Percentiles rank a stretch among this genome's conserved stretches.
Conservation (phyloP, 1,140 invertebrate genomes). For the Drosophila pandora region DNA sequence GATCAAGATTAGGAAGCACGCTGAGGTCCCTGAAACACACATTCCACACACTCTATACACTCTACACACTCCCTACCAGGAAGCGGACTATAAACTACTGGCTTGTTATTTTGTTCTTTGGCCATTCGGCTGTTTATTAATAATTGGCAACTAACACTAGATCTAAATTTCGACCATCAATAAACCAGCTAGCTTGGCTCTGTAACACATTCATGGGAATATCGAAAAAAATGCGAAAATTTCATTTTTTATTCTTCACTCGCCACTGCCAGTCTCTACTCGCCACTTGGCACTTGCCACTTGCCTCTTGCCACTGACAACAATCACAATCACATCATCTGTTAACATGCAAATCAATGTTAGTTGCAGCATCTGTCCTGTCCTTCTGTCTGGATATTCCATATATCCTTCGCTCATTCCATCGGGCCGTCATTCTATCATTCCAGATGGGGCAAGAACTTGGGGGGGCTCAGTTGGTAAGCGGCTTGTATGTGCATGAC, state of each 20-base stretch:
- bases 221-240: neutral
- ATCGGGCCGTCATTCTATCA: neutral
- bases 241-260: neutral
- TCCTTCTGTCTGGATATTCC: neutral
- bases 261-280: neutral
- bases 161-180: no score
- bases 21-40: neutral
- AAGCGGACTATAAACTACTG: no score
- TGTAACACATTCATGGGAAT: no score
- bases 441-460: neutral
- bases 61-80: no score
- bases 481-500: constrained; percentile 44
- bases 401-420: neutral
- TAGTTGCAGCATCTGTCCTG: constrained; percentile 24
- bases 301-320: constrained; percentile 6
- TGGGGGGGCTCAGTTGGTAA: constrained; percentile 10
- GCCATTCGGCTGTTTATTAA: no score
- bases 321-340: constrained; percentile 38
- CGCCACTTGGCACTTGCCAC: no score
- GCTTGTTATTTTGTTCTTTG: no score
- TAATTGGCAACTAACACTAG: no score
- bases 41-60: no score
- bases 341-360: constrained; percentile 60
- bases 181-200: no score
- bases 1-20: neutral